A percentile compares a stretch with the other conserved stretches of the same genome.
phyloP scores from a whole-genome alignment of 2,888 invertebrate species.

The Ramazzottius varieornatus region DNA sequence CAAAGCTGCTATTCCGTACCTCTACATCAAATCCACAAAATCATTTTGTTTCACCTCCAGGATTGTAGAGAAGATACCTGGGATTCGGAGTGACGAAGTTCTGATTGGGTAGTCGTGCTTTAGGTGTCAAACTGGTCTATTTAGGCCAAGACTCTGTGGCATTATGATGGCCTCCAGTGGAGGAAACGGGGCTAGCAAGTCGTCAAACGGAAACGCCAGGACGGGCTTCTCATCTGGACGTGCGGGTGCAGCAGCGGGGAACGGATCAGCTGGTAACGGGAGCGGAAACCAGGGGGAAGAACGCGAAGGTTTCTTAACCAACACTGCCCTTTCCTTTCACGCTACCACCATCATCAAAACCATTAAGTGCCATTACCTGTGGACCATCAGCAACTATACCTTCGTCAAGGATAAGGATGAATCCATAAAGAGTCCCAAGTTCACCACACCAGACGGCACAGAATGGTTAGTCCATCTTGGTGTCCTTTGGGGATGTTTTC shows the following conservation, averaged over 20 bases:
- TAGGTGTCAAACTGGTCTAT: too few relatives aligned
- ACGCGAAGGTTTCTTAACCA: neutral
- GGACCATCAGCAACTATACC: slow-evolving; percentile 2
- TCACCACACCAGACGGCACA: neutral
- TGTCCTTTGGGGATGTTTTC: neutral
- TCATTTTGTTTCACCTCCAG: too few relatives aligned
- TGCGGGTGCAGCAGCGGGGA: neutral
- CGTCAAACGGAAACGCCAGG: neutral
- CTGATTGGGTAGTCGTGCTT: too few relatives aligned
- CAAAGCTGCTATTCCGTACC: too few relatives aligned
- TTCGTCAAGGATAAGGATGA: slow-evolving; percentile 4
- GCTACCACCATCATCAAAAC: neutral
- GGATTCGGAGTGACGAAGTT: too few relatives aligned
- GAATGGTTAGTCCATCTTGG: slow-evolving; percentile 1
- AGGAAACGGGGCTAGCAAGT: neutral
- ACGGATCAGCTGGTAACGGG: neutral
- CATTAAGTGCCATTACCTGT: neutral
- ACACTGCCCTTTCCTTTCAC: neutral
- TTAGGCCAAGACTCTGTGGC: too few relatives aligned
- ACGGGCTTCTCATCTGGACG: neutral
- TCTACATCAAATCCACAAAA: too few relatives aligned
- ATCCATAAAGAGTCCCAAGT: neutral
- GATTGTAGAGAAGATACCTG: too few relatives aligned
- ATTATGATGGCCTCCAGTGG: slow-evolving; percentile 2
- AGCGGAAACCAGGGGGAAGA: neutral